phyloP scores from a whole-genome alignment of 2,888 invertebrate species.

The Erynnis tages region DNA sequence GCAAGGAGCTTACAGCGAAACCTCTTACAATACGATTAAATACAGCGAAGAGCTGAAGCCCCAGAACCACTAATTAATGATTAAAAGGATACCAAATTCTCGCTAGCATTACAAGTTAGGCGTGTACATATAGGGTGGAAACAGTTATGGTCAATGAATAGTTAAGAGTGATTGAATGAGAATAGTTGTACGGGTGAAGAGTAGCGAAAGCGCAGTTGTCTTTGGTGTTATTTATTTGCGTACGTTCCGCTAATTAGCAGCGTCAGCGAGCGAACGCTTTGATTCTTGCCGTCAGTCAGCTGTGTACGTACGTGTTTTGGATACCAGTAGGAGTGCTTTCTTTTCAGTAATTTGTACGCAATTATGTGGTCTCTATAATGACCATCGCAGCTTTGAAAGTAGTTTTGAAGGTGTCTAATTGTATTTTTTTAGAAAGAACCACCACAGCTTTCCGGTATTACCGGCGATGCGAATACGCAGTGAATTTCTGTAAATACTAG shows the following conservation, averaged over 20 bases:
- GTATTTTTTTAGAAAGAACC: not conserved
- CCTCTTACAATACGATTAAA: constrained; percentile 73
- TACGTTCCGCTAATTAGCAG: constrained; percentile 58
- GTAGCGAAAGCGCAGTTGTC: constrained; percentile 41
- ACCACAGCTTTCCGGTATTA: constrained; percentile 6
- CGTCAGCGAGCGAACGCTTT: constrained; percentile 39
- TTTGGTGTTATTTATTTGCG: constrained; percentile 55
- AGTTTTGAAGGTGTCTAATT: not conserved
- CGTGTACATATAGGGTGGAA: constrained; percentile 55
- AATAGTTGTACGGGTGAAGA: constrained; percentile 40
- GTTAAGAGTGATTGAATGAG: constrained; percentile 32
- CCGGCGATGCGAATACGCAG: constrained; percentile 46
- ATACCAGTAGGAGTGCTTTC: constrained; percentile 53
- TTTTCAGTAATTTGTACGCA: constrained; percentile 52
- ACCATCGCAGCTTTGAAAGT: constrained; percentile 31
- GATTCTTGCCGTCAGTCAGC: constrained; percentile 40
- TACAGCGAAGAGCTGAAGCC: constrained; percentile 75
- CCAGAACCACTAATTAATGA: constrained; percentile 47
- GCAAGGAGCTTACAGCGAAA: constrained; percentile 68
- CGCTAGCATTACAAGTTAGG: not conserved
- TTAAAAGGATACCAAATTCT: constrained; percentile 27
- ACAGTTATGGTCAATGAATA: constrained; percentile 38
- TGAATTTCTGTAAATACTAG: constrained; percentile 74
- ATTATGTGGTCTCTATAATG: constrained; percentile 45
- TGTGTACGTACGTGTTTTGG: constrained; percentile 44